Evolutionary conservation across 2,888 invertebrate genomes (phyloP).

Genomic region (Dinocampus coccinellae): DNA sequence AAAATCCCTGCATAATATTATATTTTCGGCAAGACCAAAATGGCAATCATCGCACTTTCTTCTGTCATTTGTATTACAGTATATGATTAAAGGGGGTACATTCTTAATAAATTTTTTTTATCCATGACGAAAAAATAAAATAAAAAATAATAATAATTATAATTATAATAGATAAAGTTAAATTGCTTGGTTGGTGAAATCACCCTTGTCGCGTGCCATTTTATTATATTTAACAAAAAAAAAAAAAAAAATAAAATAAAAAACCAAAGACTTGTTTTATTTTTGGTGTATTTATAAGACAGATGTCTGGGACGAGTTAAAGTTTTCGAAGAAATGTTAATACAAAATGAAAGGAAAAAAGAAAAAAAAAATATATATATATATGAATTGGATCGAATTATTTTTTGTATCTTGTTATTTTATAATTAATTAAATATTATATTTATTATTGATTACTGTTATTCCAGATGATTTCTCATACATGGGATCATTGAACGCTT

Average conservation of each 20-base stretch:
- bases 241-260: background rate
- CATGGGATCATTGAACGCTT: constrained; percentile 10
- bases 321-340: background rate
- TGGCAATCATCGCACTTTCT: constrained; percentile 1
- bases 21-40: constrained; percentile 49
- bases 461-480: background rate
- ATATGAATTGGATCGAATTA: too few species aligned
- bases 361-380: background rate
- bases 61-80: background rate
- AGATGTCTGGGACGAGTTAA: background rate
- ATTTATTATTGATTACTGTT: background rate
- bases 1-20: constrained; percentile 66
- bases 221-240: background rate
- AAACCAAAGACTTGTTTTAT: background rate
- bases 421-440: constrained; percentile 1
- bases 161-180: too few species aligned
- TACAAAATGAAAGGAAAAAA: too few species aligned
- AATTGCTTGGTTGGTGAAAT: constrained; percentile 6
- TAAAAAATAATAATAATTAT: too few species aligned
- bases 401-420: background rate
- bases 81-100: constrained; percentile 1
- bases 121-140: background rate
- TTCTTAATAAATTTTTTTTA: constrained; percentile 27
- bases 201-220: background rate
- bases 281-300: too few species aligned